phyloP scores from a whole-genome alignment of 2,888 invertebrate genomes.

The Mesorhabditis sp. region DNA sequence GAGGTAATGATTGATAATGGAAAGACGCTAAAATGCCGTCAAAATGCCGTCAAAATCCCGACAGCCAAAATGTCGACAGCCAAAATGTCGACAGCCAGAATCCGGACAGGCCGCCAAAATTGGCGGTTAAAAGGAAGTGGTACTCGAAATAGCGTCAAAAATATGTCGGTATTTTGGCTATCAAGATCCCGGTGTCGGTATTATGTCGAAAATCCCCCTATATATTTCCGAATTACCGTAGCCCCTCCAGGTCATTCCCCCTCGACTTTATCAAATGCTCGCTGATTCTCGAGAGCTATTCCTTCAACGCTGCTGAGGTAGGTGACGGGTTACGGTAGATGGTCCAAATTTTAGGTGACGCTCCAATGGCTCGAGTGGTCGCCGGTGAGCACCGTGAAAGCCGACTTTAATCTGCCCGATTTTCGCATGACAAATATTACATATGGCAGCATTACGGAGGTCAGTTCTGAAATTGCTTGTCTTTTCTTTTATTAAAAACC shows the following conservation, averaged over 20 bases:
- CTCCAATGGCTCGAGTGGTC: constrained; percentile 54
- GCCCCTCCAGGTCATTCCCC: constrained; percentile 33
- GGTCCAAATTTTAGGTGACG: constrained; percentile 27
- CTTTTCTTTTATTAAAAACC: no score
- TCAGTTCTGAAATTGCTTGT: background rate
- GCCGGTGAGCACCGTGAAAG: constrained; percentile 49
- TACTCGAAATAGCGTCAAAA: no score
- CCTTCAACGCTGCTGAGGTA: constrained; percentile 54
- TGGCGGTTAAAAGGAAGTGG: no score
- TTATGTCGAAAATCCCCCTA: no score
- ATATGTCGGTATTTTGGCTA: no score
- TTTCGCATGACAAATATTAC: constrained; percentile 52
- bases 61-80: no score
- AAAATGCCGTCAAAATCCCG: no score
- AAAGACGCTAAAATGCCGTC: no score
- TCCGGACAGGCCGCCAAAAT: no score
- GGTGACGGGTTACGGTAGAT: background rate
- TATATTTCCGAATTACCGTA: background rate
- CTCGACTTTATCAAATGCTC: constrained; percentile 49
- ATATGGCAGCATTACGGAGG: constrained; percentile 45
- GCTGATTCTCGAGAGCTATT: constrained; percentile 51
- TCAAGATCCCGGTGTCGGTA: no score
- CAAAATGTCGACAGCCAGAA: no score
- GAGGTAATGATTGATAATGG: background rate
- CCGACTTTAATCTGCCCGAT: constrained; percentile 54